A percentile compares a stretch with the other conserved stretches of the same genome.
phyloP scores from a whole-genome alignment of 2,797 vertebrate species.

The Enteromius mattozi region DNA sequence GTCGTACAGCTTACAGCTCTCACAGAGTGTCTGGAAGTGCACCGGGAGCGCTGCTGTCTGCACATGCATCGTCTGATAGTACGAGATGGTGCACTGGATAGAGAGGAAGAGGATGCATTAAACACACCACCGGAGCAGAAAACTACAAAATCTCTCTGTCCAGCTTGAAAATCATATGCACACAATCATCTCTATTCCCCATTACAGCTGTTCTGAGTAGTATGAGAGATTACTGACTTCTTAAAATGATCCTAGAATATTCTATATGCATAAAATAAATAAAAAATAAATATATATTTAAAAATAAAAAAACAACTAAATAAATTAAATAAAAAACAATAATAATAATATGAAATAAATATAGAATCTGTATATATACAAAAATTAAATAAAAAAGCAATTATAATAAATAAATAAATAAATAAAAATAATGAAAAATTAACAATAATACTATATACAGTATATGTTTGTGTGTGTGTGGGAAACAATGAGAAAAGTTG shows the following conservation, averaged over 20 bases:
- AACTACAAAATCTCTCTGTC: not conserved
- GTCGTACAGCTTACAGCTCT: constrained; percentile 97
- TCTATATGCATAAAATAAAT: not conserved
- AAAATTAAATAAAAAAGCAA: not conserved
- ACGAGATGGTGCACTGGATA: constrained; percentile 91
- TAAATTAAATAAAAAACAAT: not conserved
- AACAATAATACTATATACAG: not conserved
- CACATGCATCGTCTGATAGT: constrained; percentile 97
- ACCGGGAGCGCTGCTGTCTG: constrained; percentile 91
- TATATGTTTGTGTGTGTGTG: no score
- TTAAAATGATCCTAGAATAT: not conserved
- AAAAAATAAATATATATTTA: no score
- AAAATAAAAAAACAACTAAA: not conserved
- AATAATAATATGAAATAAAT: not conserved
- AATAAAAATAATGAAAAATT: not conserved
- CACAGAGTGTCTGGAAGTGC: constrained; percentile 94
- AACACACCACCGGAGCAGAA: not conserved
- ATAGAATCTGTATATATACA: not conserved
- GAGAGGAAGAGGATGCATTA: not conserved
- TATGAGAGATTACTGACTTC: not conserved
- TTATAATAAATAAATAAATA: not conserved
- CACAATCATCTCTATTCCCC: not conserved
- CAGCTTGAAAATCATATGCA: not conserved
- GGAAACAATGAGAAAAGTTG: not conserved
- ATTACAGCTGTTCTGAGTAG: not conserved